Percentiles rank a stretch among this genome's conserved stretches.
Evolutionary conservation across 35 echinoderm and acorn worm genomes (phyloP).

Genomic region (Heliocidaris tuberculata): DNA sequence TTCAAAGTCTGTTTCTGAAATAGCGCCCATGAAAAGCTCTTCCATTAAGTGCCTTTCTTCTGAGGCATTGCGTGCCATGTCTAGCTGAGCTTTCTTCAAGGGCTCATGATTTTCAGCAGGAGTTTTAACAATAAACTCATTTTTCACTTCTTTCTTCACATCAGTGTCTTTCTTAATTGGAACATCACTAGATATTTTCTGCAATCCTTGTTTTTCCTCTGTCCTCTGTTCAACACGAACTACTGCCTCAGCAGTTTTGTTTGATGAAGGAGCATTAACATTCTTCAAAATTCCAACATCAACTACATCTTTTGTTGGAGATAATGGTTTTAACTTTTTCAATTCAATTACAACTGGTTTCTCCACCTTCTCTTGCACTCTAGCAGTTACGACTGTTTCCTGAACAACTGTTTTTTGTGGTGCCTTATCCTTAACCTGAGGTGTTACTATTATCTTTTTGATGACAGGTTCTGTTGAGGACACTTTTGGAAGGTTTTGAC

Average conservation of each 20-base stretch:
- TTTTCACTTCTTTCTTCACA: conserved; percentile 30
- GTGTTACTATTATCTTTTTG: background rate
- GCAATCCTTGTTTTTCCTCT: background rate
- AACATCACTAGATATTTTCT: background rate
- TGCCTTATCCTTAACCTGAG: background rate
- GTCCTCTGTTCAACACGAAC: background rate
- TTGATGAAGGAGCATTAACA: background rate
- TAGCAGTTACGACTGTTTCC: background rate
- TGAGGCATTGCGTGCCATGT: conserved; percentile 35
- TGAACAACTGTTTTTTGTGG: conserved; percentile 7
- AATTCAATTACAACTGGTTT: conserved; percentile 19
- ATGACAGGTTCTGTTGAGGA: background rate
- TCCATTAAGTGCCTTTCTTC: conserved; percentile 75
- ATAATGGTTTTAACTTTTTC: conserved; percentile 12
- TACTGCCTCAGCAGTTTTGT: background rate
- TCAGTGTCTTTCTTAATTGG: background rate
- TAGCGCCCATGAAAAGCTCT: conserved; percentile 63
- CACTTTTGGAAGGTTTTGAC: background rate
- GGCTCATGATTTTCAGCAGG: background rate
- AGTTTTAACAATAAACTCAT: conserved; percentile 40
- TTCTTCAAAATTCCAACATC: background rate
- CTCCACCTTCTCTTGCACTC: background rate
- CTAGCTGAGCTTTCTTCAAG: background rate
- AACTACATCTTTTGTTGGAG: conserved; percentile 7
- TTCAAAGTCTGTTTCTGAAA: conserved; percentile 47